Base-by-base conservation (phyloP, 2,888 invertebrate genomes). In the Heliothis peltigera region DNA sequence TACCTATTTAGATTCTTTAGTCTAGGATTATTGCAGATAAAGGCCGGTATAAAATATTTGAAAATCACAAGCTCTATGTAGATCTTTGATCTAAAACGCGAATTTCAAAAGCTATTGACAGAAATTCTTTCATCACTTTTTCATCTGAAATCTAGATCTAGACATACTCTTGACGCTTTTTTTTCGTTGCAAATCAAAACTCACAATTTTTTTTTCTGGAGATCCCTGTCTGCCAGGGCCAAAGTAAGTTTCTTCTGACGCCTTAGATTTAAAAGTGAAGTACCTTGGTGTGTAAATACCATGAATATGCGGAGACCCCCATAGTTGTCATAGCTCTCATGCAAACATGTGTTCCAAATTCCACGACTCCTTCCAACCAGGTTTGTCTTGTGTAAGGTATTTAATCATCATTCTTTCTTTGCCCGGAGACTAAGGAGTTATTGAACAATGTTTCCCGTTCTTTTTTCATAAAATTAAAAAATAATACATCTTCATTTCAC, bases 351-450 rank as follows among this genome's bases (percentile, higher is more conserved):
- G 17, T 21, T 57, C 22, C 21, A 32, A 47, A 42, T 64, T 61
- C 47, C 12, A 12, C 7, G 48, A 48, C 56, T 49, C 32, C 44
- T 25, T 67, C 18, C 25, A 35, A 19, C 19, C 1, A 43, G 32
- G n/a, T 53, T 53, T 66, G 49, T 51, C 25, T 69, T 65, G 28
- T 71, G 49, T 65, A 54, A 18, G 61, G 51, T 64, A 74, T 78
- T 74, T 79, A 67, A 77, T 78, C 46, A 60, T 12, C 65, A 75
- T 80, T 69, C 62, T 53, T 66, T 18, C 64, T 75, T 70, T 57
- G 22, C 51, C 8, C 51, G 18, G 42, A 62, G 21, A 64, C 56
- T 47, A 59, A 67, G 62, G 63, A 69, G 69, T 71, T 72, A 79
- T 75, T 75, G 47, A 60, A 75, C 22, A 70, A 51, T 21, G 57